Evolutionary conservation across 53 echinoderm and acorn worm species (phyloP).

Genomic region (Temnopleurus reevesii): DNA sequence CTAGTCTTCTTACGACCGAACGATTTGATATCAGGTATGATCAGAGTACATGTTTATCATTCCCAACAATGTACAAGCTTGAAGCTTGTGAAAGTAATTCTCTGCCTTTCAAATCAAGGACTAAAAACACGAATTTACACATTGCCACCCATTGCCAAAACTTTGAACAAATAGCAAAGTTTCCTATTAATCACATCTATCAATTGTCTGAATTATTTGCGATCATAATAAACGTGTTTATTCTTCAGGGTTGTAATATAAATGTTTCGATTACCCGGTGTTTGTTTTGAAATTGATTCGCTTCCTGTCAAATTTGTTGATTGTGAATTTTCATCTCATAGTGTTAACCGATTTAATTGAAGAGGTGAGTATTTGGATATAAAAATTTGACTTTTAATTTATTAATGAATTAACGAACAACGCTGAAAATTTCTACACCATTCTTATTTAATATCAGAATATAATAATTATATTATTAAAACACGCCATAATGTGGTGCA

Average conservation of each 20-base stretch:
- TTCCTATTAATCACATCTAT: conserved; percentile 6
- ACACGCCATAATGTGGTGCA: too few relatives aligned
- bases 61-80: too few relatives aligned
- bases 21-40: too few relatives aligned
- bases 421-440: too few relatives aligned
- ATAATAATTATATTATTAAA: too few relatives aligned
- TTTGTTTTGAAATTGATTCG: conserved; percentile 4
- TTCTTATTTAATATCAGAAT: too few relatives aligned
- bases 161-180: conserved; percentile 5
- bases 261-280: not conserved
- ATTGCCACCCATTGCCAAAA: conserved; percentile 11
- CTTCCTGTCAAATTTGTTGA: not conserved
- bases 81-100: not conserved
- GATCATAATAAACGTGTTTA: conserved; percentile 8
- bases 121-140: not conserved
- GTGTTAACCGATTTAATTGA: not conserved
- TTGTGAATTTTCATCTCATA: not conserved
- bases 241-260: not conserved
- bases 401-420: too few relatives aligned
- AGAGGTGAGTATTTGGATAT: too few relatives aligned
- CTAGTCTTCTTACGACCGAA: too few relatives aligned
- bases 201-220: conserved; percentile 30
- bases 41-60: too few relatives aligned
- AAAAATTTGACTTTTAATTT: too few relatives aligned
- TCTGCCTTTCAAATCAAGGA: conserved; percentile 3